Percentiles rank a stretch among this genome's conserved stretches.
These are phyloP conservation scores for Pseudomugil tenellus DNA, from an alignment of 2,797 vertebrate genomes.

Conservation along the genomic window DNA sequence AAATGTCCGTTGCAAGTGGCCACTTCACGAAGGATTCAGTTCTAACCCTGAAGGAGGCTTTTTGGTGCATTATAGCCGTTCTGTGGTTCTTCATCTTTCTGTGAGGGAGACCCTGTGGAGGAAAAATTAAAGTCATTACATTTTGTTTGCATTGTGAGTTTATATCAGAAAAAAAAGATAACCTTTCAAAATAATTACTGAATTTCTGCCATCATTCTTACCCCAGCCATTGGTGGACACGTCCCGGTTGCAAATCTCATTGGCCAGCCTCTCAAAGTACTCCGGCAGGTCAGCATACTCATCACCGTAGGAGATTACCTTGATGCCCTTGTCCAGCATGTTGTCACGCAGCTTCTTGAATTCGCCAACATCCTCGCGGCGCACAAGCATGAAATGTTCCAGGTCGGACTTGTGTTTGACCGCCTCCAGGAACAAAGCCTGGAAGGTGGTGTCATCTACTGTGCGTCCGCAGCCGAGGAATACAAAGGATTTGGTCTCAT, in stretches of 20 bases:
- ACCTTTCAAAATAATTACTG: not conserved
- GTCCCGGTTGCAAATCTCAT: conserved; percentile 89
- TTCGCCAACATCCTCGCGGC: conserved; percentile 92
- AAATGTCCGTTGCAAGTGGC: conserved; percentile 51
- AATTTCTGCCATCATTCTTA: conserved; percentile 44
- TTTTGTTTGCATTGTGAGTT: no score
- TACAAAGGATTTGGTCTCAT: conserved; percentile 94
- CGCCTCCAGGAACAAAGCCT: conserved; percentile 94
- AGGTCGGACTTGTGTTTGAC: conserved; percentile 96
- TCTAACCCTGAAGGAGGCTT: conserved; percentile 84
- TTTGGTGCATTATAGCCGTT: conserved; percentile 81
- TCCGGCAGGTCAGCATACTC: conserved; percentile 92
- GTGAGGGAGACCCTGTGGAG: conserved; percentile 75
- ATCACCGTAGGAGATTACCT: conserved; percentile 95
- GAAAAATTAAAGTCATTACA: not conserved
- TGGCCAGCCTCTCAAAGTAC: conserved; percentile 92
- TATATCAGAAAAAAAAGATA: not conserved
- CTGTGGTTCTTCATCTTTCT: conserved; percentile 75
- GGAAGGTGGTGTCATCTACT: conserved; percentile 96
- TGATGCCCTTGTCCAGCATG: conserved; percentile 97
- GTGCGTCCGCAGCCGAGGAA: conserved; percentile 96
- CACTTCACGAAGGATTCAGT: conserved; percentile 41
- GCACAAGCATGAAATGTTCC: conserved; percentile 97
- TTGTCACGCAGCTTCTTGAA: conserved; percentile 97
- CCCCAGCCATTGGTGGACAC: conserved; percentile 76